Base-by-base conservation (phyloP, 2,888 invertebrate species). In the Meliscaeva auricollis region DNA sequence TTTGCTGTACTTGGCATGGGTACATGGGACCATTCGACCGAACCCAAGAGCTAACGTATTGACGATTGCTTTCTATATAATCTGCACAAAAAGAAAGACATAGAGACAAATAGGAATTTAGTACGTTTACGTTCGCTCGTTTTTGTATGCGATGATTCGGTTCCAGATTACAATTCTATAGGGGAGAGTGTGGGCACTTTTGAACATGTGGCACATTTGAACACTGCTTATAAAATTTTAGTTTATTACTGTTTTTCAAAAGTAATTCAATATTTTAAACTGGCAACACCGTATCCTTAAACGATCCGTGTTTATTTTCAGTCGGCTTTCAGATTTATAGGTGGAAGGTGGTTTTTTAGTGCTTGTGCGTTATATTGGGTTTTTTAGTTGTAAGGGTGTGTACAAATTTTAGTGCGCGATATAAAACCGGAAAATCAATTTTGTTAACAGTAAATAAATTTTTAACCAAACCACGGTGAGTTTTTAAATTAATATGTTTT, bases 401-500 rank as follows among this genome's bases (percentile, higher is more conserved):
- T 3, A 26, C 2, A 26, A 26, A 26, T 3, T 3, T 26, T 26
- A 4, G 26, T 26, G 26, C 26, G 26, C 4, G 26, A 26, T 26
- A 3, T 26, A 26, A 26, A 26, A 26, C 1, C 17, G 17, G 17
- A 17, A 17, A 5, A 46, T 5, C 15, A 46, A 5, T 46, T 46
- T 46, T 46, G 46, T 46, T 17, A 17, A 46, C 17, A 17, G 17
- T 46, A 17, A 46, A 17, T 46, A 46, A 46, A 46, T 17, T 46
- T 46, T 15, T 15, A 46, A 46, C 2, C 6, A 17, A 46, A 46
- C 17, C 17, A 46, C 46, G 17, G 46, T 46, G 46, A 46, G 46
- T 46, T 46, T 46, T 46, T 46, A 46, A 46, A 46, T 46, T 3
- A 46, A 46, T 46, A 46, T 46, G 6, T 46, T 46, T 15, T 5